phyloP scores from a whole-genome alignment of 2,113 vertebrate species.

The Salminus brasiliensis region DNA sequence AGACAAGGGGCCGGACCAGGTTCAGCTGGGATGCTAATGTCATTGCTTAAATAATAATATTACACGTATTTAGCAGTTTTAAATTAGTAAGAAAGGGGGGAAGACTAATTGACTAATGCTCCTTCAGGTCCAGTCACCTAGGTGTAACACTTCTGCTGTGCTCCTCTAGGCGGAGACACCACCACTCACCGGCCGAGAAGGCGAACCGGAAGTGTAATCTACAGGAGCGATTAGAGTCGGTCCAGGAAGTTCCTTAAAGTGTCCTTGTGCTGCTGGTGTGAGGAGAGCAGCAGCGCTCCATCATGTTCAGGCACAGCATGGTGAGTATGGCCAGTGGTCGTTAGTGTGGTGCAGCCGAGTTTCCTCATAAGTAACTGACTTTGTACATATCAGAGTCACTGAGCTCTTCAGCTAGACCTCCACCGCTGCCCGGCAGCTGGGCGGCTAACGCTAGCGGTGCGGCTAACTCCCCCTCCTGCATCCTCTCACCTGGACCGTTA shows the following conservation, averaged over 20 bases:
- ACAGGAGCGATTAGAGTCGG: background rate
- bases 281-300: background rate
- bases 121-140: too few relatives aligned
- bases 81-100: too few relatives aligned
- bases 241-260: conserved; percentile 37
- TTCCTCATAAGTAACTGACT: too few relatives aligned
- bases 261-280: conserved; percentile 36
- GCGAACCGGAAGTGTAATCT: background rate
- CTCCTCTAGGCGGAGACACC: conserved; percentile 10
- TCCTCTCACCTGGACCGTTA: background rate
- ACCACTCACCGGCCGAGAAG: background rate
- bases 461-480: too few relatives aligned
- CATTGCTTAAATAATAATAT: too few relatives aligned
- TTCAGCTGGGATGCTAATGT: too few relatives aligned
- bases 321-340: conserved; percentile 27
- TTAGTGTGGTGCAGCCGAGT: background rate
- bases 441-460: background rate
- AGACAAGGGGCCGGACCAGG: too few relatives aligned
- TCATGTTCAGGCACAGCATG: conserved; percentile 60
- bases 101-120: too few relatives aligned
- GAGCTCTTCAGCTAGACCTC: background rate
- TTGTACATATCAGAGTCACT: background rate
- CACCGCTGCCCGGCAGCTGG: background rate
- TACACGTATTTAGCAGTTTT: too few relatives aligned
- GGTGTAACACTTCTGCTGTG: too few relatives aligned